Conservation (phyloP, 2,797 vertebrate species). For the Hemitrygon akajei region DNA sequence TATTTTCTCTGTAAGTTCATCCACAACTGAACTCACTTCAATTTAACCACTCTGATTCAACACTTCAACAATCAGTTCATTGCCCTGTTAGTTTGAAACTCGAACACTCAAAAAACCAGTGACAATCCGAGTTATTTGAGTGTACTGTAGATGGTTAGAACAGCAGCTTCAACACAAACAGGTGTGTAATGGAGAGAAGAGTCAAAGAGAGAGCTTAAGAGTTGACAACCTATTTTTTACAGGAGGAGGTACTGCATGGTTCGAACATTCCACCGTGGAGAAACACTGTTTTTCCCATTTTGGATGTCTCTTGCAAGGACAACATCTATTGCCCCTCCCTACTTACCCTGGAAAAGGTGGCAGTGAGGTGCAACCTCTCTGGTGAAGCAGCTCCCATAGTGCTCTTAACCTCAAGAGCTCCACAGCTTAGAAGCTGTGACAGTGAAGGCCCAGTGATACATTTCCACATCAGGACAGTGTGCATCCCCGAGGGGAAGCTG, state of each 20-base stretch:
- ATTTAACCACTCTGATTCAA: background rate
- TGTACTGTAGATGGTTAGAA: background rate
- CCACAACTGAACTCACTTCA: background rate
- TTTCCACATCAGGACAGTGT: no score
- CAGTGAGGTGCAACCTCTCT: no score
- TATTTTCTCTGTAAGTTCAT: background rate
- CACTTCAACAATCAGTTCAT: background rate
- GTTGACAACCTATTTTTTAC: background rate
- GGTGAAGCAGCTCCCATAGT: no score
- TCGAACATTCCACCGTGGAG: background rate
- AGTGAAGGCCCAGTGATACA: no score
- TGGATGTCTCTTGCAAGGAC: no score
- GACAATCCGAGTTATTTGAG: background rate
- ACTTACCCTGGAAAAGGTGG: no score
- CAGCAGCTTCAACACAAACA: no score
- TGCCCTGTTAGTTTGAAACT: background rate
- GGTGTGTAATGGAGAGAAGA: background rate
- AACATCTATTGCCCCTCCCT: no score
- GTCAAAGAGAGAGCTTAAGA: background rate
- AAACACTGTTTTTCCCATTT: background rate
- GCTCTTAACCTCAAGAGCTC: no score
- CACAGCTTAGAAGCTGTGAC: no score
- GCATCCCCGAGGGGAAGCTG: no score
- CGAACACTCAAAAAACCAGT: background rate
- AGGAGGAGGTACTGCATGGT: no score